phyloP scores from a whole-genome alignment of 2,888 invertebrate genomes.

The Mythimna lalbum region DNA sequence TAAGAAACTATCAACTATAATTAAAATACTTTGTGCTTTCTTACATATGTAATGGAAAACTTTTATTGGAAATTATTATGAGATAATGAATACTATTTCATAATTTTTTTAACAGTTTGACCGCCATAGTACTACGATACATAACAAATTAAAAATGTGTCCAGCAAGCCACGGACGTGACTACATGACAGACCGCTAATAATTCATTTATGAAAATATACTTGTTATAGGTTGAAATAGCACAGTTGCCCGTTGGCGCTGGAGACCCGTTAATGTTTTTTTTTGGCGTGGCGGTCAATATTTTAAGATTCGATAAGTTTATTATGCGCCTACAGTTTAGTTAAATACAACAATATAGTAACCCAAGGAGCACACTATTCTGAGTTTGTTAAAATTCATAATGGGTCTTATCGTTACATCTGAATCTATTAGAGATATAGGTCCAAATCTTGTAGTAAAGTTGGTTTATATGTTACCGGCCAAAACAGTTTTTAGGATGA shows the following conservation, averaged over 20 bases:
- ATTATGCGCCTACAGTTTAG: not conserved
- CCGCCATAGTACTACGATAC: too few relatives aligned
- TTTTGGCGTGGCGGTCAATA: too few relatives aligned
- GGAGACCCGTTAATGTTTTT: too few relatives aligned
- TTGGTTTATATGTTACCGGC: not conserved
- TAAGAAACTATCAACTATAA: conserved; percentile 50
- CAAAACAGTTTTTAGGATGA: too few relatives aligned
- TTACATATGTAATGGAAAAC: conserved; percentile 65
- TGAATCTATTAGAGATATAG: not conserved
- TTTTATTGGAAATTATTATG: conserved; percentile 46
- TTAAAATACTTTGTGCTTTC: conserved; percentile 70
- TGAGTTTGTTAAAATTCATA: not conserved
- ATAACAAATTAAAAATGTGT: too few relatives aligned
- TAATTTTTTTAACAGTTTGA: conserved; percentile 1
- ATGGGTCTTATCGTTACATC: not conserved
- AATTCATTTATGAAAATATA: too few relatives aligned
- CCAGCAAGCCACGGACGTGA: too few relatives aligned
- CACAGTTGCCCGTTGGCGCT: too few relatives aligned
- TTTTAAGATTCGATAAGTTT: too few relatives aligned
- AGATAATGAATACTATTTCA: conserved; percentile 15
- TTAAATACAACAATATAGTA: conserved; percentile 1
- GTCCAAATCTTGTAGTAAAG: not conserved
- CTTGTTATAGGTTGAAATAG: too few relatives aligned
- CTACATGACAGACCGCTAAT: too few relatives aligned
- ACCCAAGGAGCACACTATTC: not conserved